Evolutionary conservation across 2,113 vertebrate genomes (phyloP), one percentile per base, ranked within the genome.

Genomic region (Galeopterus variegatus): DNA sequence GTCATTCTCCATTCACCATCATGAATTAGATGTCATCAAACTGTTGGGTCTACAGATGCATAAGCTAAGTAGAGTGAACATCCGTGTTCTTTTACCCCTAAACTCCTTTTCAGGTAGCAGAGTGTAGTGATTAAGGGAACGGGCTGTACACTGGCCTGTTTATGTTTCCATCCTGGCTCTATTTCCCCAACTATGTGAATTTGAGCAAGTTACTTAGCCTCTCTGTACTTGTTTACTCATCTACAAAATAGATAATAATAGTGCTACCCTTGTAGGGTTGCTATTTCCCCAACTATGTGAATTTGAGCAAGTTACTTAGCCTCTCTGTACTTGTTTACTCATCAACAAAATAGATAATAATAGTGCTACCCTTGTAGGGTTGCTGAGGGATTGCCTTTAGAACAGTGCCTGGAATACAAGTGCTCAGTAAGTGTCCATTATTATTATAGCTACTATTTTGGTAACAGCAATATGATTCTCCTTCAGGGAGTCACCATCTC

Each of bases 391-490:
- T 65, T 88, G 21, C 41, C 54, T 85, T 94, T 62, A 85, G 31
- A 85, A 79, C 5, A 19, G 18, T 83, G 28, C 24, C 72, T 79
- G 13, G 17, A 56, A 65, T 26, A 48, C 65, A 88, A 91, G 54
- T 58, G 9, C 17, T 85, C 3, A 45, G 1, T 60, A 75, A 62
- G 31, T 84, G 52, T 64, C 54, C 84, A 15, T 36, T 87, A 52
- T 41, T 72, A 52, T 76, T 45, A 26, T 24, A 75, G 90, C 67
- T 94, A 65, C 72, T 52, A 79, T 41, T 92, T 96, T 92, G 58
- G 45, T 65, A 88, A 70, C 9, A 75, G 62, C 23, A 56, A 18
- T 58, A 65, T 64, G 14, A 72, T 87, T 72, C 73, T 94, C 88
- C 60, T 86, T 84, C 15, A 79, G 77, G 82, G 7, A 93, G 85